Evolutionary conservation across 2,797 vertebrate genomes (phyloP), one percentile per base, ranked within the genome.

Genomic region (Brachymystax lenok): DNA sequence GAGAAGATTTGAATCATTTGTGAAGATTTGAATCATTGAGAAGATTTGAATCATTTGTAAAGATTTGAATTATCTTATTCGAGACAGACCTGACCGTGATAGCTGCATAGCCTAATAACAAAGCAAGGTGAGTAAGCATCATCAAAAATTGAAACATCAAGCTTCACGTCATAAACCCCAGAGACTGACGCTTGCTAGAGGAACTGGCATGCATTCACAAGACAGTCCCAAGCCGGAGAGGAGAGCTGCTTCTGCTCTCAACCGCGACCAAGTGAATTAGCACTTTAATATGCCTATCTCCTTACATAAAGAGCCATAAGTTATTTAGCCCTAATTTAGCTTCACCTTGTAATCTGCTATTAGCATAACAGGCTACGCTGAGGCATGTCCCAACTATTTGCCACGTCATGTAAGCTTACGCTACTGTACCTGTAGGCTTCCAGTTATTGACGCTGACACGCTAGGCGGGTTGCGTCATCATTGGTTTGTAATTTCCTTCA

Each of bases 321-420:
- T 87, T 88, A 89, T 87, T 88, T 87, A 88, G 81, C 40, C 66
- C 81, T 86, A 84, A 88, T 90, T 91, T 91, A 80, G 90, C 86
- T 87, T 83, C 27, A 5, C 27, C 14, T 67, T 63, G 59, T n/a
- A 24, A 24, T 63, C 21, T 24, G 40, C 40, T 46, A n/a, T 10
- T 24, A 63, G n/a, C 21, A 63, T 24, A 24, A 21, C 19, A 21
- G 4, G 19, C n/a, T 24, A 17, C 7, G 12, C 59, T 3, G 59
- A 63, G 10, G 17, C 59, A 21, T 61, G 56, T 61, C 56, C 56
- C 56, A 46, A 61, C 59, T 61, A 13, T 63, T 21, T 63, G 12
- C 21, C 21, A 63, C 59, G 24, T 24, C 3, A 63, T 27, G 13
- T 24, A 63, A 63, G 6, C 0, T 12, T 61, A 61, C 3, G 8